phyloP scores from a whole-genome alignment of 92 coral and sea anemone genomes.

The Umimayanthus kanabou region DNA sequence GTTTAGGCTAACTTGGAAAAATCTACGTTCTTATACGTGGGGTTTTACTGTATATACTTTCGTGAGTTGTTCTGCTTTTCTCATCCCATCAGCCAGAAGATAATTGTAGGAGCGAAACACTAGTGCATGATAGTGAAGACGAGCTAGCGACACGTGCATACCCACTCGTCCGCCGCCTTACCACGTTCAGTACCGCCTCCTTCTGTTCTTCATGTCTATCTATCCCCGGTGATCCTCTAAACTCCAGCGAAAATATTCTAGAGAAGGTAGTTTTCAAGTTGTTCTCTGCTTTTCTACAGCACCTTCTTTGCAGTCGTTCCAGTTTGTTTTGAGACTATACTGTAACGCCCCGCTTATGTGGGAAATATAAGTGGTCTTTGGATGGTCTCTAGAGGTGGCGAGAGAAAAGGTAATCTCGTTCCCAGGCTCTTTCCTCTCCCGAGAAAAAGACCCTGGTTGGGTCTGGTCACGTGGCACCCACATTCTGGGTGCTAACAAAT shows the following conservation, averaged over 20 bases:
- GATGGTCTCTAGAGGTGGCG: too few species aligned
- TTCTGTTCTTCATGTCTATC: constrained; percentile 36
- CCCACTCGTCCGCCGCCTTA: constrained; percentile 40
- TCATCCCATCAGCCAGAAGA: constrained; percentile 42
- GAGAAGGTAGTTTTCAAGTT: constrained; percentile 39
- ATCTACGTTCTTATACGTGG: too few species aligned
- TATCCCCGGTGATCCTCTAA: constrained; percentile 36
- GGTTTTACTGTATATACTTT: too few species aligned
- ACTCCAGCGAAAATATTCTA: constrained; percentile 39
- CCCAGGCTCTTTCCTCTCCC: too few species aligned
- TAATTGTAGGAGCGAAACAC: constrained; percentile 34
- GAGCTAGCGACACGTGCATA: constrained; percentile 23
- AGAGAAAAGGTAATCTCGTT: too few species aligned
- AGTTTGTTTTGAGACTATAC: neutral
- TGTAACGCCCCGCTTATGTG: neutral
- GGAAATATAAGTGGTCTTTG: neutral
- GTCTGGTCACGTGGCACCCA: too few species aligned
- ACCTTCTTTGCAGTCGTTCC: neutral
- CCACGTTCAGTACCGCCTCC: constrained; percentile 42
- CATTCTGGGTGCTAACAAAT: too few species aligned
- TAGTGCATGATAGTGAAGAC: constrained; percentile 36
- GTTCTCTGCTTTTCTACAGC: neutral
- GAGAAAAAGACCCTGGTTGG: too few species aligned
- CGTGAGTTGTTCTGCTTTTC: constrained; percentile 30
- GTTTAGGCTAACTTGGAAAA: too few species aligned